phyloP scores from a whole-genome alignment of 2,797 vertebrate species.

The Lepilemur septentrionalis region DNA sequence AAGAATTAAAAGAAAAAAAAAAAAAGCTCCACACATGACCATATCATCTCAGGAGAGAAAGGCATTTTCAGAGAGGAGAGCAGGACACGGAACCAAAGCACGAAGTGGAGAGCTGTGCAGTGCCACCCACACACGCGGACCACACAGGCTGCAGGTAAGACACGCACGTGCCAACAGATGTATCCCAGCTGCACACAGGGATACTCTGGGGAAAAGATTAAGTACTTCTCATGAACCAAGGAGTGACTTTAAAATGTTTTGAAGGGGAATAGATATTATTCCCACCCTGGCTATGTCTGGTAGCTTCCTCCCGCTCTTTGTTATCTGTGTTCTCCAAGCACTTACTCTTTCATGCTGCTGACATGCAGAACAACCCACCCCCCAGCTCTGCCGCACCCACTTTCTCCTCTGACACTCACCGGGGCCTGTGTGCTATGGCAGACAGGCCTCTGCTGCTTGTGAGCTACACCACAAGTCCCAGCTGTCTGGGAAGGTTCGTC shows the following conservation, averaged over 20 bases:
- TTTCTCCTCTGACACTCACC: neutral
- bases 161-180: too few relatives aligned
- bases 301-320: neutral
- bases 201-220: too few relatives aligned
- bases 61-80: neutral
- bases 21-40: neutral
- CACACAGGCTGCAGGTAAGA: too few relatives aligned
- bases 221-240: neutral
- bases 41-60: neutral
- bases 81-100: neutral
- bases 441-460: neutral
- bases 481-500: too few relatives aligned
- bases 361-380: neutral
- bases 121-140: too few relatives aligned
- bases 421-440: rapidly evolving
- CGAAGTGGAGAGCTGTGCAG: too few relatives aligned
- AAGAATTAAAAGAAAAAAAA: neutral
- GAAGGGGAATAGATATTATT: neutral
- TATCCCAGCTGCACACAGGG: too few relatives aligned
- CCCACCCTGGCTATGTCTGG: neutral
- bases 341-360: too few relatives aligned
- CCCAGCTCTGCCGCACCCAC: neutral
- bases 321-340: neutral
- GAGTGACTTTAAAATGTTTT: neutral
- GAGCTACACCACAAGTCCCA: too few relatives aligned